Evolutionary conservation across 2,113 vertebrate species (phyloP).

Genomic region (Carettochelys insculpta): DNA sequence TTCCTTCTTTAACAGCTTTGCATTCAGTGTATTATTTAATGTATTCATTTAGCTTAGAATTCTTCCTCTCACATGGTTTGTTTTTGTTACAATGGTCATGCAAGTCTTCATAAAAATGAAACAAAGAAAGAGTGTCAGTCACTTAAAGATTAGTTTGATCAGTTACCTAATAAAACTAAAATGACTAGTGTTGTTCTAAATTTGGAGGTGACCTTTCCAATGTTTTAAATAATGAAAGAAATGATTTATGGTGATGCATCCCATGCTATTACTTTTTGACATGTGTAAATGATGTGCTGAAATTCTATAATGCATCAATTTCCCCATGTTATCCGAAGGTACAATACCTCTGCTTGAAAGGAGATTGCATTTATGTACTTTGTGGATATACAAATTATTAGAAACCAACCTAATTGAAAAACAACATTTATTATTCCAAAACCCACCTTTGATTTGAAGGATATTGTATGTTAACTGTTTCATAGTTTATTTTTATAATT

Average conservation of each 20-base stretch:
- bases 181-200: conserved; percentile 48
- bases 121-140: conserved; percentile 40
- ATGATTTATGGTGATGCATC: conserved; percentile 71
- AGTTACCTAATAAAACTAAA: conserved; percentile 52
- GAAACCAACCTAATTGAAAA: conserved; percentile 8
- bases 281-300: conserved; percentile 65
- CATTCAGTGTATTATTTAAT: conserved; percentile 60
- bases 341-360: neutral
- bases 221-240: conserved; percentile 61
- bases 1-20: conserved; percentile 52
- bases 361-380: neutral
- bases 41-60: conserved; percentile 63
- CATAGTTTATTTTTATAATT: neutral
- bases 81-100: conserved; percentile 54
- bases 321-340: conserved; percentile 50
- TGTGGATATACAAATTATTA: neutral
- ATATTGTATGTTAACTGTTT: neutral
- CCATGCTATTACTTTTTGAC: conserved; percentile 64
- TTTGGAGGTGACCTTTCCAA: conserved; percentile 65
- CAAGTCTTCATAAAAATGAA: conserved; percentile 51
- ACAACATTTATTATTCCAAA: neutral
- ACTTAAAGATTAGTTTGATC: conserved; percentile 56
- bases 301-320: conserved; percentile 68
- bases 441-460: neutral
- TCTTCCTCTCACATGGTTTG: conserved; percentile 42